Base-by-base conservation (phyloP, 92 coral and sea anemone genomes). In the Parazoanthus swiftii region DNA sequence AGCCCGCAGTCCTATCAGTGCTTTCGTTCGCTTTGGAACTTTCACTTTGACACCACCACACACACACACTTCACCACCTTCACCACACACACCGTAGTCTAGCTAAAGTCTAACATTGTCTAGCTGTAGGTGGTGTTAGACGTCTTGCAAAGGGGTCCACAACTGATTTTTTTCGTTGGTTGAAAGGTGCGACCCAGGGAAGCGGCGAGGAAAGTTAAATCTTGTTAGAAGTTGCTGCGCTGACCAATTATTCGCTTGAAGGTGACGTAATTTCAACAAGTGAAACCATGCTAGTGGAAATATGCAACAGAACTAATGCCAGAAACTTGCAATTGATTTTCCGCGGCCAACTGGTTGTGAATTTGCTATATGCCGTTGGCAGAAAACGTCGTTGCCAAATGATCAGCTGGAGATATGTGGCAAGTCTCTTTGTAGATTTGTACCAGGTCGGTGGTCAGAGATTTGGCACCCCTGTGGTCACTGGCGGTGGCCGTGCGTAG, bases 91-190 rank as follows among this genome's bases (percentile, higher is more conserved):
- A 29, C 33, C 33, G 0, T 29, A 29, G 33, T 29, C 33, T 29
- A 29, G 33, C 33, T 29, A 29, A 29, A 29, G 33, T 29, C 33
- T 29, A 29, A 29, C 33, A 29, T 29, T 0, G 33, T 29, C 33
- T 29, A 29, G 33, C 33, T 29, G 33, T 0, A 29, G 33, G 33
- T 29, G 33, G 33, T 29, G 33, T 0, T 29, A 96, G 92, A 71
- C 98, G 98, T 9, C 91, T 92, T 20, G 95, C 98, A 0, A 38
- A 81, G 8, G 83, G 83, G 25, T 93, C 94, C 8, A 93, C 98
- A 21, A 25, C 85, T 0, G 94, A 92, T 37, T 96, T 96, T 81
- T 96, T 96, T 77, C 93, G 94, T 67, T 96, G 98, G 98, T 93
- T 96, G 15, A 83, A 89, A 76, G 88, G 93, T 59, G 98, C 98